Evolutionary conservation across 2,113 vertebrate species (phyloP).

Genomic region (Chloropsis cyanopogon): DNA sequence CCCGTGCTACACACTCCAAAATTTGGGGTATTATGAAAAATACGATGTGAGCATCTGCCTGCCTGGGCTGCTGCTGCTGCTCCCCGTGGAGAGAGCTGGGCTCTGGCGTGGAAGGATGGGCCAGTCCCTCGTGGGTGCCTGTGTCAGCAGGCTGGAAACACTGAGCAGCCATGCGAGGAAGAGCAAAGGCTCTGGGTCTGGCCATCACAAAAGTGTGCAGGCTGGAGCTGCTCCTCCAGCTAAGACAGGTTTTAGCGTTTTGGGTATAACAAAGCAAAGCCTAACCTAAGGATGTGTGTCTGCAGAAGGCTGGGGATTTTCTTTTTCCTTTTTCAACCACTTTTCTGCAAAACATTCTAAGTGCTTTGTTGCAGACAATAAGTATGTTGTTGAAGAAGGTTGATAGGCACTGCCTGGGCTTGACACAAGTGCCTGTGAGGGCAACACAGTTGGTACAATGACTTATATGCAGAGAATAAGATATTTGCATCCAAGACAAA

Average conservation of each 20-base stretch:
- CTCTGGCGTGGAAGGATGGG: fast-evolving
- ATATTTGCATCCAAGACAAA: neutral
- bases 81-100: neutral
- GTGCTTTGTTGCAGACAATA: neutral
- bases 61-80: neutral
- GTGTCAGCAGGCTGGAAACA: neutral
- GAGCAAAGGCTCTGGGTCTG: neutral
- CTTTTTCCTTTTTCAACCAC: neutral
- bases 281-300: neutral
- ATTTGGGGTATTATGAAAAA: neutral
- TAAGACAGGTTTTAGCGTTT: neutral
- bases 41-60: neutral
- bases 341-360: neutral
- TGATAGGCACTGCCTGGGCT: neutral
- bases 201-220: neutral
- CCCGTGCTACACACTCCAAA: neutral
- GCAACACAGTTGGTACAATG: neutral
- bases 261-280: neutral
- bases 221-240: neutral
- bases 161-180: neutral
- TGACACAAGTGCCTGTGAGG: neutral
- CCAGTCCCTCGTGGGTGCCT: fast-evolving
- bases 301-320: neutral
- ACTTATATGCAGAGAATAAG: neutral
- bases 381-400: neutral